These are phyloP conservation scores for Lucilia sericata DNA, from an alignment of 1,140 invertebrate species.

Conservation along the genomic window DNA sequence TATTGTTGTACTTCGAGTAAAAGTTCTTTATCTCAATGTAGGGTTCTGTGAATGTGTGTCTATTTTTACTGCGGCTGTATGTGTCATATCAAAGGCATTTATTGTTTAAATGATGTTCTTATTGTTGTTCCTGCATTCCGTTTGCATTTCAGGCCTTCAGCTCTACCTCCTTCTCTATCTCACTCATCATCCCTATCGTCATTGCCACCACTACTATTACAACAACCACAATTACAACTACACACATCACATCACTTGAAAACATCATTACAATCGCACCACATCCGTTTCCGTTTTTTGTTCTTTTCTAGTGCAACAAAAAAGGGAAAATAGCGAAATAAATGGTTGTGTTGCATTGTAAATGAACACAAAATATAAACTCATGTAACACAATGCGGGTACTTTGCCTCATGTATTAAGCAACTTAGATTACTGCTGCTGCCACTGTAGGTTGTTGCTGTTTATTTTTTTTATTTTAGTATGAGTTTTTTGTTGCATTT, in stretches of 20 bases:
- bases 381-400: neutral
- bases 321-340: neutral
- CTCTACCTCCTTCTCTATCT: neutral
- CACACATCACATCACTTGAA: slow-evolving; percentile 6
- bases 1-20: too few relatives aligned
- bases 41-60: neutral
- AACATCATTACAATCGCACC: slow-evolving; percentile 38
- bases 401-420: neutral
- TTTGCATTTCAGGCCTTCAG: neutral
- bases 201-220: neutral
- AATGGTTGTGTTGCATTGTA: neutral
- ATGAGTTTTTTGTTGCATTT: neutral
- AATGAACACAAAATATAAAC: neutral
- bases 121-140: neutral
- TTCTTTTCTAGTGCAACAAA: neutral
- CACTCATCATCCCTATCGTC: neutral
- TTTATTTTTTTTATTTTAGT: neutral
- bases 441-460: slow-evolving; percentile 1
- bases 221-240: neutral
- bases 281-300: slow-evolving; percentile 38
- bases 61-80: neutral
- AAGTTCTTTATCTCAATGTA: neutral
- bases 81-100: neutral
- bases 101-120: neutral
- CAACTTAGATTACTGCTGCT: neutral